Conservation (phyloP, 1,140 invertebrate genomes). For the Ostrea edulis region DNA sequence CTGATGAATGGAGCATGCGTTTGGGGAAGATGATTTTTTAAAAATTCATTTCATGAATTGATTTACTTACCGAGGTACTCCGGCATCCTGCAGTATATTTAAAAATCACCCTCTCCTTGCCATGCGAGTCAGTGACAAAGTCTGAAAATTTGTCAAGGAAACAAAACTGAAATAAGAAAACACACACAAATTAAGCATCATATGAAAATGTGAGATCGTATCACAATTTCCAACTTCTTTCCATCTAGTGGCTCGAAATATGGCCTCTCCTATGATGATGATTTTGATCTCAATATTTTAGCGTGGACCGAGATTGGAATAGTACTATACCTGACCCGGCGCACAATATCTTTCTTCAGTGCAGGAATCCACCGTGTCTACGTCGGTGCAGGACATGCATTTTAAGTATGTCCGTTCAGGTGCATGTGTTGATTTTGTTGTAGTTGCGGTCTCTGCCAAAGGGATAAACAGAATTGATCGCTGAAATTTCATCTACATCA, state of each 20-base stretch:
- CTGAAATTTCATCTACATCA: neutral
- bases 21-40: too few species aligned
- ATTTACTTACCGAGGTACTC: neutral
- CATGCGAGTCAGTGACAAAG: neutral
- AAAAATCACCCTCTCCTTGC: neutral
- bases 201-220: neutral
- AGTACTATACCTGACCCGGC: neutral
- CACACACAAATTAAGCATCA: neutral
- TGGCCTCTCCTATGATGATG: neutral
- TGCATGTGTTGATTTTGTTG: neutral
- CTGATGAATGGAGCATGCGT: too few species aligned
- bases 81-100: slow-evolving; percentile 13
- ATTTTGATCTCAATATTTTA: neutral
- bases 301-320: neutral
- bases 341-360: neutral
- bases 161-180: neutral
- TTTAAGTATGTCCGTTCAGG: neutral
- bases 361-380: slow-evolving; percentile 2
- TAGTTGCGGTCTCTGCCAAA: neutral
- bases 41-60: neutral
- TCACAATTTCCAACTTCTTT: neutral
- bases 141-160: slow-evolving; percentile 17
- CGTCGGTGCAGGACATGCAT: neutral
- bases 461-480: neutral
- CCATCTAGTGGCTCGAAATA: neutral